Conservation (phyloP, 2,113 vertebrate genomes). For the Dinomys branickii region DNA sequence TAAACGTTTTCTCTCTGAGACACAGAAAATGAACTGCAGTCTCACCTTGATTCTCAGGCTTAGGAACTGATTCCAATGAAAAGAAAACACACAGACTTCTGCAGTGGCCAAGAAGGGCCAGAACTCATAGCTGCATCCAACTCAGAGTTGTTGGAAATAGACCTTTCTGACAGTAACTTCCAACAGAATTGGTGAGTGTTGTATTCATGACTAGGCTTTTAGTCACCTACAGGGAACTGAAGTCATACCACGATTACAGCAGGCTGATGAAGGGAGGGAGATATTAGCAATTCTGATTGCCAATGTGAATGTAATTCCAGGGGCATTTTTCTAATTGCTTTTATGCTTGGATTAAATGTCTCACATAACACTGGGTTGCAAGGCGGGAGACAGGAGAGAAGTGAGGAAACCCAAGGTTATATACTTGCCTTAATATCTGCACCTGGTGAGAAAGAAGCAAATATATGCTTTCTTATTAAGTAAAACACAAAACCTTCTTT, state of each 20-base stretch:
- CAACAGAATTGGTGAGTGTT: conserved; percentile 77
- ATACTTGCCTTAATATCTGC: background rate
- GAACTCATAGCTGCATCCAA: conserved; percentile 68
- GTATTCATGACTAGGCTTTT: conserved; percentile 81
- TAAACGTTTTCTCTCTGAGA: background rate
- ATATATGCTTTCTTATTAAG: background rate
- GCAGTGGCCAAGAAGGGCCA: conserved; percentile 77
- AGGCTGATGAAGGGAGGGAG: conserved; percentile 44
- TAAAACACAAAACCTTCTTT: conserved; percentile 49
- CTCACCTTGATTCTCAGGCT: conserved; percentile 48
- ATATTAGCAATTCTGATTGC: conserved; percentile 79
- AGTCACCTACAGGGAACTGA: conserved; percentile 83
- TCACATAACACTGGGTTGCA: conserved; percentile 27
- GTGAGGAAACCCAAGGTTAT: background rate
- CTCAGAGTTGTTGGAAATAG: conserved; percentile 81
- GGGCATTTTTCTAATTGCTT: conserved; percentile 76
- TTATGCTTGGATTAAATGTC: conserved; percentile 76
- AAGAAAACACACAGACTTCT: conserved; percentile 74
- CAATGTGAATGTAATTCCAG: conserved; percentile 82
- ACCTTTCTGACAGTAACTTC: conserved; percentile 83
- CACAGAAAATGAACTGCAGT: conserved; percentile 20
- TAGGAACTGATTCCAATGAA: conserved; percentile 12
- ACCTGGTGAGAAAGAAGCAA: background rate
- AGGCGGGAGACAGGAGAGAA: background rate
- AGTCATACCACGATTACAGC: conserved; percentile 75